Percentiles rank a stretch among this genome's conserved stretches.
Evolutionary conservation across 2,797 vertebrate species (phyloP).

Genomic region (Tapirus indicus): DNA sequence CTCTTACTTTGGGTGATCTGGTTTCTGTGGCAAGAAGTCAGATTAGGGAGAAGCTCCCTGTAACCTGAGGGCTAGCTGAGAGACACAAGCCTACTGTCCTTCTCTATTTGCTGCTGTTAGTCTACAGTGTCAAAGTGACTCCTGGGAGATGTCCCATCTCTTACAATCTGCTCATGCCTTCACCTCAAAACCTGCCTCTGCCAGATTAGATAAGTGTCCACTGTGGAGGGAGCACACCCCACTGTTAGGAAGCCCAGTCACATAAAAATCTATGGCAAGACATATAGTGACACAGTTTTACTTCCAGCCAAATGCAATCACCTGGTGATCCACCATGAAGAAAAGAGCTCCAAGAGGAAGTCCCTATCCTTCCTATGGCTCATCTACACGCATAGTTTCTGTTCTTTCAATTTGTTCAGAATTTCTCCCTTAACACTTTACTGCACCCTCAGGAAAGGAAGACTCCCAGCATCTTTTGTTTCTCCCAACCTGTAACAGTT

Average conservation of each 20-base stretch:
- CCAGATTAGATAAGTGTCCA: background rate
- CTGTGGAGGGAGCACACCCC: background rate
- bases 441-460: background rate
- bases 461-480: background rate
- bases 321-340: background rate
- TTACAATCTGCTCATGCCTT: background rate
- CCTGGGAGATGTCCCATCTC: background rate
- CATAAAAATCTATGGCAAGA: background rate
- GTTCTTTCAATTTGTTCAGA: background rate
- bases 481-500: background rate
- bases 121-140: background rate
- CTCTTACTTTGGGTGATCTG: background rate
- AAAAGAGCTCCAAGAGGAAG: background rate
- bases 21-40: background rate
- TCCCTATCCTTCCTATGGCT: background rate
- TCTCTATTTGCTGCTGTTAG: background rate
- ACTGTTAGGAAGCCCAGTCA: background rate
- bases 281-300: background rate
- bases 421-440: background rate
- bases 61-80: background rate
- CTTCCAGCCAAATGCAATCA: background rate
- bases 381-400: background rate
- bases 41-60: background rate
- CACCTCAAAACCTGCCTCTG: background rate
- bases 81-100: background rate